Base-by-base conservation (phyloP, 2,113 vertebrate genomes). In the Lepus timidus region DNA sequence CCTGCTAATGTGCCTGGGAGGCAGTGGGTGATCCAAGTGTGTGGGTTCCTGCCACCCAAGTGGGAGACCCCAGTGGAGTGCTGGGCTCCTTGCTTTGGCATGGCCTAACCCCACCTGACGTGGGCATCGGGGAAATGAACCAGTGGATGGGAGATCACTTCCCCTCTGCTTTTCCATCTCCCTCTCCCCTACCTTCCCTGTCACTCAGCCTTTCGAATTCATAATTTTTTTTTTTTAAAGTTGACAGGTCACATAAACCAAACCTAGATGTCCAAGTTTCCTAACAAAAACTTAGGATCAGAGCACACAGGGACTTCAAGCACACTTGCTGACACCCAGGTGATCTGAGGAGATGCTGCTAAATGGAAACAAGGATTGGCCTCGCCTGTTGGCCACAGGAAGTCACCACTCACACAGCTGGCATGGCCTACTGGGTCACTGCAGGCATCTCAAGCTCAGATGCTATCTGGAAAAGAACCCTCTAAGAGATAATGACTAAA, bases 391-490 rank as follows among this genome's bases (percentile, higher is more conserved):
- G 51, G 58, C 81, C 31, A 19, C 1, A 1, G 61, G 19, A 39
- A 65, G 67, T 65, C 31, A 14, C 36, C 52, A 44, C 4, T 39
- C 4, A 3, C 0, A 4, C n/a, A 31, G 33, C 74, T 20, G 36
- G 13, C 27, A 31, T 7, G 33, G 9, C 78, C 88, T 22, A 0
- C 36, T 25, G 22, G 23, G 62, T 36, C 4, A 11, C 44, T 36
- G 22, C 0, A n/a, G 76, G 9, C n/a, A 17, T 4, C 9, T 10
- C n/a, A 67, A 6, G 79, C 36, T 55, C 49, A 16, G 10, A 61
- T 2, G 8, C 6, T 0, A 0, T 9, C 31, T 9, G 13, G 31
- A 4, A 10, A 44, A 79, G 20, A 20, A 0, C 9, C 31, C 55
- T 27, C 5, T 29, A 11, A 7, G 36, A 89, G 75, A 73, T 4